Base-by-base conservation (phyloP, 2,797 vertebrate genomes). In the Dipus sagitta region DNA sequence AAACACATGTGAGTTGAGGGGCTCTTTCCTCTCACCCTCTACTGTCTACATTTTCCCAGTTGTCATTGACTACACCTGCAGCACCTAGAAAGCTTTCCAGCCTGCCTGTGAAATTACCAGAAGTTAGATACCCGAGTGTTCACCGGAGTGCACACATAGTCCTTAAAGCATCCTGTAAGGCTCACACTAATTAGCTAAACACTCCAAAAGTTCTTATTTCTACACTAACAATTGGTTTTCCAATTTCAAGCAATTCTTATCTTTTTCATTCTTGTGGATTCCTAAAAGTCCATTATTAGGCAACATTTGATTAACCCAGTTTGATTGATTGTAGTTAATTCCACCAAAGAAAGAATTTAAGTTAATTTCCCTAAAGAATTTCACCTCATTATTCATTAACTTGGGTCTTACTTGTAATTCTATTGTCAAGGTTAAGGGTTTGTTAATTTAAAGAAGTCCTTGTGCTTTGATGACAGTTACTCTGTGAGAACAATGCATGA, bases 301-400 rank as follows among this genome's bases (percentile, higher is more conserved):
- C 24, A 92, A 60, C 47, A 38, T 70, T 92, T 90, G 88, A 94
- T 93, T 86, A 93, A 76, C 68, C 38, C n/a, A 6, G 74, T 74
- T 95, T 86, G 83, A 93, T 90, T 77, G 62, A 84, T 70, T 77
- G 24, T 74, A 93, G 74, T 65, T 85, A 38, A 72, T 75, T 80
- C 42, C 88, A 24, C 32, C 23, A 62, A 75, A 88, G 94, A 92
- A 74, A 3, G 17, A 67, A 76, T 78, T 58, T 71, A 65, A 67
- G 65, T 86, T 95, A 24, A 96, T 96, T 96, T 95, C 92, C 93
- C 86, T 80, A 52, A 94, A 94, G 96, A 82, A 80, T 77, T 47
- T 2, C 9, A 58, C 32, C 47, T 90, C 32, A 21, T 87, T 75
- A 71, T 62, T 93, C 87, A 64, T 82, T 94, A 81, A 80, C 28